These are phyloP conservation scores for Coranthus polyacanthus DNA, from an alignment of 2,797 vertebrate species.

Conservation along the genomic window DNA sequence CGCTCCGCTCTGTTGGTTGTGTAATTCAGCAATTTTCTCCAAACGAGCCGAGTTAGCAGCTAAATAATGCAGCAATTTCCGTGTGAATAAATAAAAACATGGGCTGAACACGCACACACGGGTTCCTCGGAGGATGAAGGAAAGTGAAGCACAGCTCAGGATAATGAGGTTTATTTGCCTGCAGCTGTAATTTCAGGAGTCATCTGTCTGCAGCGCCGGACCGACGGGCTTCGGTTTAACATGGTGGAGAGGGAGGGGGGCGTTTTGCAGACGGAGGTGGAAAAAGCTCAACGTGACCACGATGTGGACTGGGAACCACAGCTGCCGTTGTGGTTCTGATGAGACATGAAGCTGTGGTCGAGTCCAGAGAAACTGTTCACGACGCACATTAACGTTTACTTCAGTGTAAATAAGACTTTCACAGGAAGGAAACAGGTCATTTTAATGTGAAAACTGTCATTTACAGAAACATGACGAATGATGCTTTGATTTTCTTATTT, in stretches of 20 bases:
- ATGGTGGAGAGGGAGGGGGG: constrained; percentile 14
- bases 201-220: constrained; percentile 45
- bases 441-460: no score
- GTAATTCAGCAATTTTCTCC: constrained; percentile 27
- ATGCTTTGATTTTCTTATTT: no score
- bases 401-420: no score
- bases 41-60: constrained; percentile 6
- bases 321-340: constrained; percentile 11
- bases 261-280: constrained; percentile 35
- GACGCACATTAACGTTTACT: no score
- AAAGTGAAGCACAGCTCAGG: constrained; percentile 48
- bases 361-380: no score
- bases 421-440: no score
- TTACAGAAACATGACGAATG: no score
- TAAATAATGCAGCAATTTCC: constrained; percentile 32
- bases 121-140: constrained; percentile 14
- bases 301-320: constrained; percentile 20
- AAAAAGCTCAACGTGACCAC: constrained; percentile 36
- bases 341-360: not conserved
- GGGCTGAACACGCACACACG: not conserved
- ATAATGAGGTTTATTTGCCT: constrained; percentile 66
- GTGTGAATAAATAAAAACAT: not conserved
- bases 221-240: constrained; percentile 38
- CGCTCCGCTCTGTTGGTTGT: constrained; percentile 11
- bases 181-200: constrained; percentile 71